Evolutionary conservation across 2,888 invertebrate species (phyloP).

Genomic region (Neocrepidodera transversa): DNA sequence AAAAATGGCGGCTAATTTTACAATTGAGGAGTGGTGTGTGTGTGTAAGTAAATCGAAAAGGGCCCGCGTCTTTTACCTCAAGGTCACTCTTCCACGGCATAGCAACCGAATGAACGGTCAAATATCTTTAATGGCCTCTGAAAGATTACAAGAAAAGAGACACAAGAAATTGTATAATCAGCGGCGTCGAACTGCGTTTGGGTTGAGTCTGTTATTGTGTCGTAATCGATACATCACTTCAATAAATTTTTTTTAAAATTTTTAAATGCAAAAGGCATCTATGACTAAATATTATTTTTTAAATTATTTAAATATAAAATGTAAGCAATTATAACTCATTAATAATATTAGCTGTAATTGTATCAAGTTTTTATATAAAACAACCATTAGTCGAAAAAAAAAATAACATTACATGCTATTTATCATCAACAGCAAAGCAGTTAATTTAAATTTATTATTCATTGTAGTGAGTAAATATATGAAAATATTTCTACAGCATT

Average conservation of each 20-base stretch:
- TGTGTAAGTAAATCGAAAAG: slow-evolving; percentile 18
- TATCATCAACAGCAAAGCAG: background rate
- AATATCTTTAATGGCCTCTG: slow-evolving; percentile 35
- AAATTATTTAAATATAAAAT: too few species aligned
- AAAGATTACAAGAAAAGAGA: slow-evolving; percentile 30
- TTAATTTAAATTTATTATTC: slow-evolving; percentile 2
- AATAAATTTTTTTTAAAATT: too few species aligned
- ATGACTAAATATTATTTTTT: too few species aligned
- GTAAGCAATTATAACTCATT: too few species aligned
- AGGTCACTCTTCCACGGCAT: slow-evolving; percentile 31
- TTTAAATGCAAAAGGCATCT: too few species aligned
- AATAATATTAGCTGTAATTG: too few species aligned
- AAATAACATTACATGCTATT: background rate
- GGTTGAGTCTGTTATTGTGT: too few species aligned
- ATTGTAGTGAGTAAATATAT: slow-evolving; percentile 5
- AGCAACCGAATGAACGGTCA: slow-evolving; percentile 39
- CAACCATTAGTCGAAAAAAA: too few species aligned
- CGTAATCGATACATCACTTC: too few species aligned
- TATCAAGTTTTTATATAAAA: too few species aligned
- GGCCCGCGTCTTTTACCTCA: slow-evolving; percentile 28
- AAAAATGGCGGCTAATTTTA: slow-evolving; percentile 21
- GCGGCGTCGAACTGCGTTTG: slow-evolving; percentile 26
- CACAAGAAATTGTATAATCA: slow-evolving; percentile 30
- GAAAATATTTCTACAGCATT: slow-evolving; percentile 3
- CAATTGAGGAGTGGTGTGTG: slow-evolving; percentile 8